These are phyloP conservation scores for Scaptomyza hsui DNA, from an alignment of 1,140 invertebrate species.

Conservation along the genomic window DNA sequence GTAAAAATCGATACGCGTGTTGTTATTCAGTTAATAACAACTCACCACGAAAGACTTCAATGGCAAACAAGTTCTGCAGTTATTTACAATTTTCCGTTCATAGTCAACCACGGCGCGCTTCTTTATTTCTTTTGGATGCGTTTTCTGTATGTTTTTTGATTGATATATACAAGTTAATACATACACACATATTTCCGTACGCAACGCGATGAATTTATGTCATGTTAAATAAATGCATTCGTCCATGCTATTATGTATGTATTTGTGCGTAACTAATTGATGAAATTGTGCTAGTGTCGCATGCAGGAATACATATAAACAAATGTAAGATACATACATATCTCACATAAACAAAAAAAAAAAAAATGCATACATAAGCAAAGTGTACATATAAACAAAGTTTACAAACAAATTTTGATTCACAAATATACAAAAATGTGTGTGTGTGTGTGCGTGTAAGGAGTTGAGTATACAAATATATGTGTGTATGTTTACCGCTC, in stretches of 20 bases:
- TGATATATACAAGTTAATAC: slow-evolving; percentile 17
- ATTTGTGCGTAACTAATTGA: slow-evolving; percentile 22
- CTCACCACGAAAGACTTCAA: slow-evolving; percentile 69
- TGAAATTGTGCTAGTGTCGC: slow-evolving; percentile 31
- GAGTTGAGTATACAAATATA: slow-evolving; percentile 1
- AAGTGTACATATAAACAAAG: slow-evolving; percentile 8
- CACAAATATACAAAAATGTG: slow-evolving; percentile 1
- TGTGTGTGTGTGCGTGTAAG: neutral
- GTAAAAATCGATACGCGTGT: slow-evolving; percentile 33
- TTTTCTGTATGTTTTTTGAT: slow-evolving; percentile 39
- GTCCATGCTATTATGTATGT: slow-evolving; percentile 7
- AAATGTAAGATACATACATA: slow-evolving; percentile 18
- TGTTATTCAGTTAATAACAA: slow-evolving; percentile 38
- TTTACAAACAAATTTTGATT: slow-evolving; percentile 13
- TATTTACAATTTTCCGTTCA: slow-evolving; percentile 64
- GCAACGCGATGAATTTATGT: slow-evolving; percentile 15
- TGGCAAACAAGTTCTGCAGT: slow-evolving; percentile 65
- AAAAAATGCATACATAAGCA: slow-evolving; percentile 17
- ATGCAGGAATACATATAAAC: slow-evolving; percentile 41
- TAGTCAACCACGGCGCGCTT: slow-evolving; percentile 39
- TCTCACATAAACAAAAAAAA: slow-evolving; percentile 5
- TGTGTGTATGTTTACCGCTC: slow-evolving; percentile 25
- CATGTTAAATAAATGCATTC: slow-evolving; percentile 16
- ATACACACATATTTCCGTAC: slow-evolving; percentile 1
- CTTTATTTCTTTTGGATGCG: slow-evolving; percentile 37